A percentile compares a stretch with the other conserved stretches of the same genome.
Evolutionary conservation across 2,113 vertebrate species (phyloP).

Genomic region (Gnathonemus echidnorhynchus): DNA sequence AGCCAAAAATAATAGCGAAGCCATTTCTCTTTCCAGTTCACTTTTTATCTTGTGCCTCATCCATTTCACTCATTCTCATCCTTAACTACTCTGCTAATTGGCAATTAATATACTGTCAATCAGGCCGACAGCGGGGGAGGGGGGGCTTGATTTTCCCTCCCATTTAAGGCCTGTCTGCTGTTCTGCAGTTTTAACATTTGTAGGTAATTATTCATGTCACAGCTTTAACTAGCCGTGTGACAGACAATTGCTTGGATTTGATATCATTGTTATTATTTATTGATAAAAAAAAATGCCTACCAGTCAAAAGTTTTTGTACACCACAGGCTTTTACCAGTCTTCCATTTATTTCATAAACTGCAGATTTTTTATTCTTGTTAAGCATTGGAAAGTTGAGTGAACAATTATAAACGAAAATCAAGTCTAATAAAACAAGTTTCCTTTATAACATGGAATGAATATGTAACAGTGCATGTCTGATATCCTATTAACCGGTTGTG

Average conservation of each 20-base stretch:
- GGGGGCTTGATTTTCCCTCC: not conserved
- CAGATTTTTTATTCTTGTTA: no score
- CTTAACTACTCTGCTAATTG: conserved; percentile 4
- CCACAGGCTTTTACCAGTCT: no score
- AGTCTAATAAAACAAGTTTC: no score
- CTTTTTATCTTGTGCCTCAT: not conserved
- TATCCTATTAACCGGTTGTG: no score
- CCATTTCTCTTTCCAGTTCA: not conserved
- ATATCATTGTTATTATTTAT: not conserved
- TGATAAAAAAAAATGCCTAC: not conserved
- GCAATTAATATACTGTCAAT: not conserved
- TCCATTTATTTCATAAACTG: no score
- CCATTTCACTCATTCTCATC: not conserved
- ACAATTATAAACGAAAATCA: no score
- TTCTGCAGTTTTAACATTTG: not conserved
- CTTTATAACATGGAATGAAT: no score
- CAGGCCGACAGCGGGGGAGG: not conserved
- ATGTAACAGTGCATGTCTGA: no score
- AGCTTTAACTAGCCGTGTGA: not conserved
- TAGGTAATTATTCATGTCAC: not conserved
- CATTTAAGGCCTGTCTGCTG: not conserved
- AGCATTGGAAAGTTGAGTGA: no score
- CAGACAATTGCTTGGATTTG: not conserved
- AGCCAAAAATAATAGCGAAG: not conserved
- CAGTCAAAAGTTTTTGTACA: not conserved